Conservation (phyloP, 1,140 invertebrate species). For the Anastatus disparis region DNA sequence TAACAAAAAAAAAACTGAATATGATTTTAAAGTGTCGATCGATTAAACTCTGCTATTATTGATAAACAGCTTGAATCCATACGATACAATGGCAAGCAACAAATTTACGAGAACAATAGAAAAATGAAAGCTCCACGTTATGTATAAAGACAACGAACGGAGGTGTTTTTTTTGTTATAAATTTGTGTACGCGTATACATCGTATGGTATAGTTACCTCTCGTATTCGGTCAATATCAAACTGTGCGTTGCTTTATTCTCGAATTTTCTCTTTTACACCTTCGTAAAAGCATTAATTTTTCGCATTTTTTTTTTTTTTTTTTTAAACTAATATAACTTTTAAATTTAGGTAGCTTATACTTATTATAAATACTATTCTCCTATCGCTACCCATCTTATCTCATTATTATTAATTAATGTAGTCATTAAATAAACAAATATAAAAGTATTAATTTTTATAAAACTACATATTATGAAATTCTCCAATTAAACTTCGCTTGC, state of each 20-base stretch:
- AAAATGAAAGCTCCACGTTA: conserved; percentile 1
- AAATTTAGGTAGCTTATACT: too few species aligned
- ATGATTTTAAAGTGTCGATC: background rate
- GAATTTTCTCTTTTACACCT: background rate
- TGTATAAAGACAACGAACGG: background rate
- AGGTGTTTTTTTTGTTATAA: conserved; percentile 12
- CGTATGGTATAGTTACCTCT: background rate
- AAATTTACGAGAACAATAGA: conserved; percentile 21
- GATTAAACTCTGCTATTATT: conserved; percentile 11
- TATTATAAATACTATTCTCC: too few species aligned
- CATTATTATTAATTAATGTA: too few species aligned
- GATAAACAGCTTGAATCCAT: conserved; percentile 9
- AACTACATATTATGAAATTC: too few species aligned
- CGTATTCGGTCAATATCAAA: conserved; percentile 15
- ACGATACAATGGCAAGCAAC: conserved; percentile 25
- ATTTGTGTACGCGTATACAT: conserved; percentile 5
- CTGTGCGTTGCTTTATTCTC: background rate
- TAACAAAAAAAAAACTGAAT: conserved; percentile 6
- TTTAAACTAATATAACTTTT: too few species aligned
- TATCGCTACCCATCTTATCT: too few species aligned
- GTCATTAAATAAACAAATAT: too few species aligned
- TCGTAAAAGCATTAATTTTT: conserved; percentile 1
- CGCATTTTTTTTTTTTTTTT: background rate
- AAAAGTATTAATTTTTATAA: too few species aligned
- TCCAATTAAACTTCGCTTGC: too few species aligned